Base-by-base conservation (phyloP, 2,113 vertebrate genomes). In the Solea senegalensis region DNA sequence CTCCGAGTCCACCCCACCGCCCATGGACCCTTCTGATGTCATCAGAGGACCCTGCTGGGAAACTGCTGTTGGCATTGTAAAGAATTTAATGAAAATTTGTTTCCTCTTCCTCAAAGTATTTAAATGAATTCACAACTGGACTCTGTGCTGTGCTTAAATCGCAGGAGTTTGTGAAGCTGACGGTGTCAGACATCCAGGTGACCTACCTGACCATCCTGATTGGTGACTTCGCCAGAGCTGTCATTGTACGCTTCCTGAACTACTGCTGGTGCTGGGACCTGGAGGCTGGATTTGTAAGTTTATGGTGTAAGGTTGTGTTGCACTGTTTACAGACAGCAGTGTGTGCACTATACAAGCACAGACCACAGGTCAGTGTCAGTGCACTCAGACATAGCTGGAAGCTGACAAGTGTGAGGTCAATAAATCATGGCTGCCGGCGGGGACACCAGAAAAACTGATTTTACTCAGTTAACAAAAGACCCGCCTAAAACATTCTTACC, bases 201-300 rank as follows among this genome's bases (percentile, higher is more conserved):
- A 95, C 96, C 1, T 99, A 95, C 68, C 93, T 98, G 80, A 99
- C 96, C 74, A 99, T 99, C 88, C 91, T 99, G 81, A 94, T 99
- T 34, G 97, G 96, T 45, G 98, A 99, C 91, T 99, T 99, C 74
- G 91, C 96, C 9, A 90, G 97, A 66, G 97, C 98, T 0, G 92
- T 98, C 67, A 98, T 99, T 44, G 98, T 99, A 50, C 94, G 98
- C 69, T 98, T 99, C 86, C 92, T 98, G 77, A 99, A 99, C 88
- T 96, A 99, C 88, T 99, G 98, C 84, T 99, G 98, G 98, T 99
- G 97, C 89, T 99, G 98, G 98, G 98, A 99, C 90, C 93, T 99
- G 72, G 97, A 99, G 81, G 96, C 97, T 62, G 97, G 96, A 75
- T 99, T 97, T 93, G 98, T 99, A 93, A 92, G 97, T 44, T 7